Conservation (phyloP, 2,113 vertebrate genomes). For the Sitta europaea region DNA sequence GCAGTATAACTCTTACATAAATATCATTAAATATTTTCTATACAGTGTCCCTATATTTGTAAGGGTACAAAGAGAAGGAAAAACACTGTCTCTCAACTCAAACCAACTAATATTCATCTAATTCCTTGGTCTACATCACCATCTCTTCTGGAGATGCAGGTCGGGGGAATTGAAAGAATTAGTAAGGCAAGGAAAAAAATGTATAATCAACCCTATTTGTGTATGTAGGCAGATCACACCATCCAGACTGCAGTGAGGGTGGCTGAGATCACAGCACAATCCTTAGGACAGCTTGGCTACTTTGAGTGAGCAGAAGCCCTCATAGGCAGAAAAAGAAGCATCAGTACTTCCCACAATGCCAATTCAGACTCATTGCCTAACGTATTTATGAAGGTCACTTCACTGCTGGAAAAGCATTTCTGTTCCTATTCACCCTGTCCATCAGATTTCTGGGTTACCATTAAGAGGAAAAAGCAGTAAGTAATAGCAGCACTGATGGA, state of each 20-base stretch:
- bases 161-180: not conserved
- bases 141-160: not conserved
- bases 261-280: not conserved
- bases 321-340: not conserved
- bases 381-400: not conserved
- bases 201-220: not conserved
- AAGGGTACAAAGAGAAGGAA: not conserved
- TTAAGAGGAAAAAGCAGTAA: not conserved
- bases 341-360: not conserved
- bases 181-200: not conserved
- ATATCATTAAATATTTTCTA: not conserved
- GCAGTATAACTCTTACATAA: not conserved
- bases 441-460: not conserved
- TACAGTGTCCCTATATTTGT: not conserved
- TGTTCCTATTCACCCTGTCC: not conserved
- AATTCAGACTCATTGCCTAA: not conserved
- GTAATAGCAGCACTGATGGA: not conserved
- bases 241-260: not conserved
- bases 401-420: not conserved
- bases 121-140: not conserved
- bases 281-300: not conserved
- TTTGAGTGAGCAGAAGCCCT: not conserved
- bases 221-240: not conserved
- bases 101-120: not conserved
- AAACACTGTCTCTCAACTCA: not conserved